Base-by-base conservation (phyloP, 1,140 invertebrate genomes). In the Tetraneura akinire region DNA sequence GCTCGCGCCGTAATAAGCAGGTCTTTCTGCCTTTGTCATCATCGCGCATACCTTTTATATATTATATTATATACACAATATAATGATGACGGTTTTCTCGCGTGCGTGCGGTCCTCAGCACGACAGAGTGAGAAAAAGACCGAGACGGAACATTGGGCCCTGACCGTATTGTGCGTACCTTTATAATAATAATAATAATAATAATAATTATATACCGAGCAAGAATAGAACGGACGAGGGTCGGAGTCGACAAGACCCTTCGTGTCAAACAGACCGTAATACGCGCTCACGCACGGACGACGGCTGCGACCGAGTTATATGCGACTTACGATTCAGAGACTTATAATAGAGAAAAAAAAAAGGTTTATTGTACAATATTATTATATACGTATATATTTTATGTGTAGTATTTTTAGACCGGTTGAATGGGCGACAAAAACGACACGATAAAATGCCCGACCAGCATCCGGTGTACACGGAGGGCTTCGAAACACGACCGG, bases 401-500 rank as follows among this genome's bases (percentile, higher is more conserved):
- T 55, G 21, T 10, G 21, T 37, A 76, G n/a, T 78, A 78, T 60
- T 60, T 78, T 78, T 47, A 47, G 74, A 78, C 55, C 74, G 74
- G 74, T 78, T 78, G 53, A 78, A 78, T 60, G 74, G 37, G 74
- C 74, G 55, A 78, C 74, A 78, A 62, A 60, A 76, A 76, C 73
- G 73, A 60, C 74, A 78, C 55, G 21, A 76, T 76, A 76, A 78
- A 78, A 78, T 57, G 74, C 53, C 74, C 74, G 32, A 57, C 74
- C 74, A 78, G 74, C 74, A 78, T 78, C 74, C 74, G 74, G 73
- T 76, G 42, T 57, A 66, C 47, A 45, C 66, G 42, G 21, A 68
- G 66, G 68, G 68, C 14, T 71, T 18, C 23, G n/a, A 45, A 45
- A 47, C n/a, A 47, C 14, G 16, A 21, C 51, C 55, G 74, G 74